Base-by-base conservation (phyloP, 2,113 vertebrate species). In the Carassius gibelio region DNA sequence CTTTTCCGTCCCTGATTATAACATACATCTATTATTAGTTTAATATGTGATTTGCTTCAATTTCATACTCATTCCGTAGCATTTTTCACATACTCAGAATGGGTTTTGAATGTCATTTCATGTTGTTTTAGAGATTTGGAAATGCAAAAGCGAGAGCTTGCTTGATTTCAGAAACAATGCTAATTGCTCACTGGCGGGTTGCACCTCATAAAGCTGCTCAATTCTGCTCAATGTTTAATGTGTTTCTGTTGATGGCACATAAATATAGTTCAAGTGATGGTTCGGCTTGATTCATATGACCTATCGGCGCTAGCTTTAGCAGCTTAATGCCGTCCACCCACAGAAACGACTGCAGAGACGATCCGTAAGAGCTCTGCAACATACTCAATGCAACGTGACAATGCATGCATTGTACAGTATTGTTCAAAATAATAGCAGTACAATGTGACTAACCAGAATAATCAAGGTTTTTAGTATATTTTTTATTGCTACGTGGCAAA, bases 201-300 rank as follows among this genome's bases (percentile, higher is more conserved):
- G 42, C 10, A 45, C 21, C 34, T 38, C 52, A 30, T 69, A 69
- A 38, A 69, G 4, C 75, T 17, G 50, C 26, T 77, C 15, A 74
- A 74, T 48, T 2, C 75, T 17, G 50, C 26, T 77, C 15, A 74
- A 74, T 48, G 21, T 45, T 64, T 48, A 45, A 81, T 62, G 8
- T 8, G 8, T 23, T 57, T 19, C 19, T 0, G 30, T n/a, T 42
- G 21, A 38, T 42, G 34, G 34, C 19, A 79, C 3, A 0, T 79
- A 42, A 61, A 61, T 79, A 66, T 30, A 10, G 61, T 81, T 64
- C 48, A n/a, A 66, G 38, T 81, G 77, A 80, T 1, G 11, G 57
- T 26, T 80, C 13, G 15, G 11, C n/a, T 64, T 45, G 36, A 80
- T 64, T 64, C 77, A 48, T 6, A 23, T 23, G 34, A 78, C 76